Conservation (phyloP, 2,113 vertebrate genomes). For the Deroptyus accipitrinus region DNA sequence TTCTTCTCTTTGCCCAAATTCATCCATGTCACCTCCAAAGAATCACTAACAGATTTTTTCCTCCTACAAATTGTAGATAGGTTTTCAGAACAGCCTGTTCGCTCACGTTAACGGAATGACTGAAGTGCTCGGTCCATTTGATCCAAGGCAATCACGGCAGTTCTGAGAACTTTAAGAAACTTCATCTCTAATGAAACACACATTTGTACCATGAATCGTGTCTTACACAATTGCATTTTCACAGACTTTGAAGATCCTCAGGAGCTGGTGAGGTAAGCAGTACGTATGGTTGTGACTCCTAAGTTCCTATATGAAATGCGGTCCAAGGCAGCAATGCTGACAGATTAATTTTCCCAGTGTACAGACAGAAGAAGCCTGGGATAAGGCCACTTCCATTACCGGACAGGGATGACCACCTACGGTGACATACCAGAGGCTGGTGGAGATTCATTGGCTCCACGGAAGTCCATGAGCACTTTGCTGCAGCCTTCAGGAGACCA, state of each 20-base stretch:
- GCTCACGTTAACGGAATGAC: not conserved
- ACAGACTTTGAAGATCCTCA: not conserved
- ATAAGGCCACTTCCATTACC: not conserved
- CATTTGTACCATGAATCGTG: not conserved
- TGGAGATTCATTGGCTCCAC: not conserved
- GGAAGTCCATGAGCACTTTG: not conserved
- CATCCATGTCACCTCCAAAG: not conserved
- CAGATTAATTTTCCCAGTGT: not conserved
- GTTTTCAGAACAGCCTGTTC: not conserved
- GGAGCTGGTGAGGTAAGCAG: not conserved
- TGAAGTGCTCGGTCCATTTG: not conserved
- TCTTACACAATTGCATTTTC: not conserved
- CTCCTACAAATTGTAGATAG: not conserved
- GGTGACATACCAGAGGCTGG: not conserved
- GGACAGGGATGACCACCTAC: not conserved
- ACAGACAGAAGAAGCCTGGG: not conserved
- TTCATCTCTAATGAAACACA: not conserved
- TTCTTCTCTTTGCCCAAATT: not conserved
- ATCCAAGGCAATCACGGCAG: not conserved
- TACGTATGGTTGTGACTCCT: not conserved
- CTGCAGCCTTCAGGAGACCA: not conserved
- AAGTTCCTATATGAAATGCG: not conserved
- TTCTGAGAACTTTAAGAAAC: not conserved
- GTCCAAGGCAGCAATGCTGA: not conserved
- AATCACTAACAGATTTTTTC: not conserved